Conservation (phyloP, 2,113 vertebrate species). For the Chaenocephalus aceratus region DNA sequence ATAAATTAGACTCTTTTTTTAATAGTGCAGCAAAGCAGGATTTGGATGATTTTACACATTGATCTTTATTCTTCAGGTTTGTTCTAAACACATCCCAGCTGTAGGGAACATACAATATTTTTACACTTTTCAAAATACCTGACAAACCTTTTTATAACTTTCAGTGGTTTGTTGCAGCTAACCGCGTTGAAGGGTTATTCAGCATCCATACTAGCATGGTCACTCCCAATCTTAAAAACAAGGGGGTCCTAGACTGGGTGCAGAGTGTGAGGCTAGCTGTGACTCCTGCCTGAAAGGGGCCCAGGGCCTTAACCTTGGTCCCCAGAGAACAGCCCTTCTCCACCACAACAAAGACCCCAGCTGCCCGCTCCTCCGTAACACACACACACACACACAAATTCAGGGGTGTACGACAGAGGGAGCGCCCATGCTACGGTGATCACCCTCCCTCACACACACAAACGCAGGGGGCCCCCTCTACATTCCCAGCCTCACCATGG, state of each 20-base stretch:
- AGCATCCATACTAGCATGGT: neutral
- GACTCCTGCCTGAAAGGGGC: constrained; percentile 79
- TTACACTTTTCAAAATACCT: neutral
- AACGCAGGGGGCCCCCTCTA: constrained; percentile 75
- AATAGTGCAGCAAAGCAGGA: neutral
- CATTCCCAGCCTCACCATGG: constrained; percentile 89
- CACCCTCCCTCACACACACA: constrained; percentile 70
- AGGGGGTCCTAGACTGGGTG: constrained; percentile 54
- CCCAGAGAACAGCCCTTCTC: constrained; percentile 81
- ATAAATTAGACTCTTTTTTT: constrained; percentile 19
- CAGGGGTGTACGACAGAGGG: constrained; percentile 62
- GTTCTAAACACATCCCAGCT: neutral
- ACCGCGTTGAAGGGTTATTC: neutral
- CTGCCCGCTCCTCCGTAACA: constrained; percentile 79
- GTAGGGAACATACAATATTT: neutral
- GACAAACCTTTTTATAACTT: neutral
- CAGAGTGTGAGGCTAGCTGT: constrained; percentile 53
- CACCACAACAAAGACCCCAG: constrained; percentile 86
- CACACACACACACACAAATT: constrained; percentile 56
- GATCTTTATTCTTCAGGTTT: neutral
- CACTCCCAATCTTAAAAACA: constrained; percentile 37
- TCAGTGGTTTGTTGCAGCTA: neutral
- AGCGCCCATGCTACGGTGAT: constrained; percentile 65
- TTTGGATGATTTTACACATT: neutral
- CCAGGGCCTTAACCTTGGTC: constrained; percentile 78